Evolutionary conservation across 2,113 vertebrate genomes (phyloP).

Genomic region (Cyprinodon tularosa): DNA sequence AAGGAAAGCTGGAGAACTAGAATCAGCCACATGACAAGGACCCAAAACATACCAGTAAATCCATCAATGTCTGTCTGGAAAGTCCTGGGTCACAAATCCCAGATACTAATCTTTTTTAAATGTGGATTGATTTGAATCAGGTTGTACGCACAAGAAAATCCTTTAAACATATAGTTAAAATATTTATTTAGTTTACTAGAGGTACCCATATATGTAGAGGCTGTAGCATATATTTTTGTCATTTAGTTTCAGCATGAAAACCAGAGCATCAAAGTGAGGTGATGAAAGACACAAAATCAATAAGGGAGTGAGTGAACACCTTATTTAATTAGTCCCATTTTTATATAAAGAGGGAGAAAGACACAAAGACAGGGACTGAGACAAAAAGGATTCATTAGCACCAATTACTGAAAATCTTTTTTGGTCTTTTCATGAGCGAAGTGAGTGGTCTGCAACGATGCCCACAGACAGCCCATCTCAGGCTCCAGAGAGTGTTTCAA

Average conservation of each 20-base stretch:
- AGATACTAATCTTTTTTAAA: no score
- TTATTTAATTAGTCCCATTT: slow-evolving; percentile 38
- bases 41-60: no score
- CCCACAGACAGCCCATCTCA: slow-evolving; percentile 51
- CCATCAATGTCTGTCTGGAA: no score
- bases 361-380: background rate
- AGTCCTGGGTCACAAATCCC: no score
- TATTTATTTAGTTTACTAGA: background rate
- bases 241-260: slow-evolving; percentile 10
- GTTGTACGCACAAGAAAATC: no score
- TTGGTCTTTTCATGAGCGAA: slow-evolving; percentile 12
- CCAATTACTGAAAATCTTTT: slow-evolving; percentile 7
- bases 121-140: no score
- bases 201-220: background rate
- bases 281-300: slow-evolving; percentile 28
- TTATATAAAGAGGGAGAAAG: slow-evolving; percentile 22
- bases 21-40: no score
- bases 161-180: no score
- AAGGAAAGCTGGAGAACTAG: no score
- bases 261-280: slow-evolving; percentile 3
- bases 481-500: slow-evolving; percentile 35
- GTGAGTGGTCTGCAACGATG: slow-evolving; percentile 19
- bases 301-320: slow-evolving; percentile 16
- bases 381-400: background rate
- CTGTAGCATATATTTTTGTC: background rate